Evolutionary conservation across 2,797 vertebrate genomes (phyloP).

Genomic region (Neosilurus mollespiculum): DNA sequence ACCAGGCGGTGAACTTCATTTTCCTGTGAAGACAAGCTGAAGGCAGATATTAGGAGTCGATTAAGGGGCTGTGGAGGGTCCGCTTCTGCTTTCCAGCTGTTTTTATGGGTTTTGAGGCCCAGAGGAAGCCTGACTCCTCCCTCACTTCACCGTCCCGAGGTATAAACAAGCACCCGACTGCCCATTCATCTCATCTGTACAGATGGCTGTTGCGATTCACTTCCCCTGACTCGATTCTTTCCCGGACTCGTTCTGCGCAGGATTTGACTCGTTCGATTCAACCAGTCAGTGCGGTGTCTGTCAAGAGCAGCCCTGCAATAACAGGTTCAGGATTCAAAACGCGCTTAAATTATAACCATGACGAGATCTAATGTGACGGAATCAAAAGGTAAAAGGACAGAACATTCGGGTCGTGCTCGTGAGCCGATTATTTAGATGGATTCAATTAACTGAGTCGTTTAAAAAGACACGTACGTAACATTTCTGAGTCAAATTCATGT

Average conservation of each 20-base stretch:
- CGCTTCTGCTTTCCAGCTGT: background rate
- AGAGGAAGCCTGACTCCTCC: background rate
- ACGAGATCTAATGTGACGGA: too few species aligned
- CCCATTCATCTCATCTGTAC: slow-evolving; percentile 29
- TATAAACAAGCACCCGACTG: slow-evolving; percentile 5
- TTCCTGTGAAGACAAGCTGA: slow-evolving; percentile 56
- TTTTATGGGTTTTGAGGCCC: background rate
- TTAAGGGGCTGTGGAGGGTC: too few species aligned
- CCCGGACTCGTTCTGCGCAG: background rate
- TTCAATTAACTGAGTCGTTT: slow-evolving; percentile 6
- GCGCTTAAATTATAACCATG: background rate
- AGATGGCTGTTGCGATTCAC: background rate
- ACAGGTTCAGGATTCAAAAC: background rate
- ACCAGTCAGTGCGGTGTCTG: background rate
- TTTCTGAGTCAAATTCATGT: background rate
- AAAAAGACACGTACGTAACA: background rate
- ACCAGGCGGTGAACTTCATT: slow-evolving; percentile 71
- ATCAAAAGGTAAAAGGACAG: background rate
- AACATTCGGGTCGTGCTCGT: background rate
- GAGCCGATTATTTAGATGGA: background rate
- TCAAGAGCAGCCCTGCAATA: background rate
- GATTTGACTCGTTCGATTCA: background rate
- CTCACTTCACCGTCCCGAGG: background rate
- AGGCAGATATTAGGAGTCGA: background rate
- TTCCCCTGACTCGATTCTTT: background rate